phyloP scores from a whole-genome alignment of 2,113 vertebrate genomes.

The Circaetus gallicus region DNA sequence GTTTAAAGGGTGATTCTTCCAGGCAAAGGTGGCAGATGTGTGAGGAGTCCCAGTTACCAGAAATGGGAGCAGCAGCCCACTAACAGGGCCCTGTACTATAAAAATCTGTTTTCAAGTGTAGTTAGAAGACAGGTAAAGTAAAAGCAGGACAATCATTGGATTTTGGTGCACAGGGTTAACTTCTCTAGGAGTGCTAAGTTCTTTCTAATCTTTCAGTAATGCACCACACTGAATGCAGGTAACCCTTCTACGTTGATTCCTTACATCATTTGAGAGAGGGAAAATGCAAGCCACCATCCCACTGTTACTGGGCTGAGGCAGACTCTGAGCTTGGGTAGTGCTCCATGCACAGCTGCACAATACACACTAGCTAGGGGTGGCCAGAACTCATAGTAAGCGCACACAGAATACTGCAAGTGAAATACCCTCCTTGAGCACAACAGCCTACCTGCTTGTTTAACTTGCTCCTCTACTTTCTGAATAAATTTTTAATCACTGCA shows the following conservation, averaged over 20 bases:
- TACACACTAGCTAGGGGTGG: not conserved
- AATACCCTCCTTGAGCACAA: not conserved
- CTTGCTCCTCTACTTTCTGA: not conserved
- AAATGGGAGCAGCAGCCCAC: not conserved
- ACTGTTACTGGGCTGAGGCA: not conserved
- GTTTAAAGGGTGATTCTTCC: not conserved
- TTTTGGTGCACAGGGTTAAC: not conserved
- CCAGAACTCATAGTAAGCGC: fast-evolving
- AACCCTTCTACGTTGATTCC: fast-evolving
- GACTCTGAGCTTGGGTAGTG: not conserved
- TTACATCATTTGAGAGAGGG: not conserved
- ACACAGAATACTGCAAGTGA: not conserved
- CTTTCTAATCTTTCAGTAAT: not conserved
- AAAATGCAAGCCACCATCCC: not conserved
- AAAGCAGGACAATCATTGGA: not conserved
- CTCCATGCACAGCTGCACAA: not conserved
- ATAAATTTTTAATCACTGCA: not conserved
- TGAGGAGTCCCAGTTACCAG: not conserved
- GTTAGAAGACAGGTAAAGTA: not conserved
- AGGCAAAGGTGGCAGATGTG: not conserved
- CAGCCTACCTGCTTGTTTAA: not conserved
- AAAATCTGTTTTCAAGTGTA: not conserved
- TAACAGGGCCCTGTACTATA: not conserved
- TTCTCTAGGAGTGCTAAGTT: no score
- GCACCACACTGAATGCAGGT: no score